phyloP scores from a whole-genome alignment of 1,140 invertebrate genomes.

The Calephelis nemesis region DNA sequence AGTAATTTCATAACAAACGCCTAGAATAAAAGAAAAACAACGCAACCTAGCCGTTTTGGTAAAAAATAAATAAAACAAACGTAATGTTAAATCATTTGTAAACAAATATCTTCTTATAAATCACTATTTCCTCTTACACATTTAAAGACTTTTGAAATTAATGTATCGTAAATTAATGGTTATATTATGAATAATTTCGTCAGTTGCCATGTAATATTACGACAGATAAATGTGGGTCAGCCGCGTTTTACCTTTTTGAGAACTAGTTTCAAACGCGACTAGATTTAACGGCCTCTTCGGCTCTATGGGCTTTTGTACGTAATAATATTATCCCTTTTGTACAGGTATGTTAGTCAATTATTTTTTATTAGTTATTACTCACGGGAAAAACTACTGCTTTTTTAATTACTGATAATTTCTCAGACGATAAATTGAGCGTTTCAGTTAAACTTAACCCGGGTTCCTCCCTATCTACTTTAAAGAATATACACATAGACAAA shows the following conservation, averaged over 20 bases:
- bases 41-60: neutral
- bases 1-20: too few species aligned
- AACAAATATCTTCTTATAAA: too few species aligned
- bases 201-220: conserved; percentile 27
- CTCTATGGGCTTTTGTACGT: neutral
- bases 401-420: too few species aligned
- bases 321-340: too few species aligned
- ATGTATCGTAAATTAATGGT: neutral
- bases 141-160: conserved; percentile 1
- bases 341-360: too few species aligned
- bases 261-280: conserved; percentile 24
- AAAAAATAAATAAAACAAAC: neutral
- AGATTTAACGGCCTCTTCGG: conserved; percentile 21
- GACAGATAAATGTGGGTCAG: conserved; percentile 33
- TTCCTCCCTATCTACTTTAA: too few species aligned
- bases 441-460: too few species aligned
- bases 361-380: too few species aligned
- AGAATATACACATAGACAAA: too few species aligned
- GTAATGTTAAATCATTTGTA: too few species aligned
- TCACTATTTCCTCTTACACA: neutral
- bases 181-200: conserved; percentile 20
- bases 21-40: neutral
- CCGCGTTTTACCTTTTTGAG: conserved; percentile 33
- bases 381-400: too few species aligned
- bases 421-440: too few species aligned